Conservation (phyloP, 2,113 vertebrate species). For the cattle (Bos taurus) region ARS-UCD2.0 NC_037351.1:56142501-56143000, state of each 20-base stretch:
- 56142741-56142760: not conserved
- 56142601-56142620: not conserved
- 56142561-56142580: not conserved
- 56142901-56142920: not conserved
- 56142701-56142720: not conserved
- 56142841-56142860: not conserved
- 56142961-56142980: accelerated
- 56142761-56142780: not conserved
- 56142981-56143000: no score
- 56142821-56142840: not conserved
- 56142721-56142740: accelerated
- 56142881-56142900: not conserved
- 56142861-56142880: not conserved
- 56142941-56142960: not conserved
- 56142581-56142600: not conserved
- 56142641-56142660: not conserved
- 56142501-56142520: not conserved
- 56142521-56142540: accelerated
- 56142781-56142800: not conserved
- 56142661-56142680: not conserved
- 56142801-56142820: not conserved
- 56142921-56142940: not conserved
- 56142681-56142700: not conserved
- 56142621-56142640: not conserved
- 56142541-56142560: accelerated